Evolutionary conservation across 2,113 vertebrate genomes (phyloP), one percentile per base, ranked within the genome.

Genomic region (Cisticola juncidis): DNA sequence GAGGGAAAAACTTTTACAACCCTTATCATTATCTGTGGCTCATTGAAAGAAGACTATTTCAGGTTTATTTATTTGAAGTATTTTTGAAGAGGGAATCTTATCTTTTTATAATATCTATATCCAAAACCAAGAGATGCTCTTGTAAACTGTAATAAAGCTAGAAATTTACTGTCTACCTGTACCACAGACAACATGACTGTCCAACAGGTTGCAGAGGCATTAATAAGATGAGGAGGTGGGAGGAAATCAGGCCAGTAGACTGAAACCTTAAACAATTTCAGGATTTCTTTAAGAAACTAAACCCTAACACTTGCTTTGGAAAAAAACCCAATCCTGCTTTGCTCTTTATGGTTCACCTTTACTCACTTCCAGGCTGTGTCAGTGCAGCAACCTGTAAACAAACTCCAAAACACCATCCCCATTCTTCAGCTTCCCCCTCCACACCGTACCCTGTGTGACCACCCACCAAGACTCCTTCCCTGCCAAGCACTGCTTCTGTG

Each of bases 401-500:
- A 89, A 54, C 48, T 44, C 38, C 42, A 26, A 5, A 53, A 22
- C n/a, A 36, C 5, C 9, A 1, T 5, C 23, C 10, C 48, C 5
- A 8, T 40, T 24, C 14, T 8, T 74, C 56, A 35, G 9, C 15
- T 11, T 35, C 11, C 5, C 14, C 11, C 31, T 73, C 13, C 48
- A n/a, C 14, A 26, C 17, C 2, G 17, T 29, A 24, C 16, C 2
- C n/a, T 21, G 1, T 6, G 16, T 15, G 13, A 36, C 8, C 13
- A 12, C 35, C 2, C 14, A 8, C 26, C 4, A 1, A 6, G 4
- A 6, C 21, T 35, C n/a, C n/a, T 21, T 24, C 53, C 14, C 51
- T 14, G 17, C 61, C 20, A 3, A 26, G 23, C 12, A 0, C 18
- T 29, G 15, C 16, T 35, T 50, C 44, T 8, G 8, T 9, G 1